These are phyloP conservation scores for Ophion costatus DNA, from an alignment of 2,888 invertebrate species.

Conservation along the genomic window DNA sequence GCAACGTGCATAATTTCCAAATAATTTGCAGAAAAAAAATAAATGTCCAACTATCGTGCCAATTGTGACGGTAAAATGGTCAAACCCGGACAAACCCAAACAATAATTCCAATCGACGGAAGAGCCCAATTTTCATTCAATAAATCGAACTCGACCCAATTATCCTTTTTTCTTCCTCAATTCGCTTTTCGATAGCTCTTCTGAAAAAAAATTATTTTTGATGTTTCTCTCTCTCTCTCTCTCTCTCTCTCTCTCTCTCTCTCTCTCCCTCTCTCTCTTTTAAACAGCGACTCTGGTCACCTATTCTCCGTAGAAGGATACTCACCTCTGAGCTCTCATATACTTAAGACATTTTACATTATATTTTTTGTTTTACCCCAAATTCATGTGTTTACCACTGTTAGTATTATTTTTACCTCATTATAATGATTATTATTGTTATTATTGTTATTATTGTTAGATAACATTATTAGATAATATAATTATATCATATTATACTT, in stretches of 20 bases:
- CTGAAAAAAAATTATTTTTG: background rate
- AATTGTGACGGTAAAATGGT: background rate
- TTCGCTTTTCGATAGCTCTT: background rate
- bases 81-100: background rate
- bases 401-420: too few relatives aligned
- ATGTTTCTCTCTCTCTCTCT: background rate
- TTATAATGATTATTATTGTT: too few relatives aligned
- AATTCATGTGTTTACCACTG: too few relatives aligned
- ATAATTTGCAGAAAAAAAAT: background rate
- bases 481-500: too few relatives aligned
- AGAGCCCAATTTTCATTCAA: background rate
- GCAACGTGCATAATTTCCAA: slow-evolving; percentile 1
- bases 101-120: background rate
- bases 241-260: background rate
- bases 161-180: background rate
- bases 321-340: too few relatives aligned
- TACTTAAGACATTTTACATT: too few relatives aligned
- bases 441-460: too few relatives aligned
- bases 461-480: too few relatives aligned
- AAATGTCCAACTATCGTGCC: background rate
- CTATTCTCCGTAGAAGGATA: too few relatives aligned
- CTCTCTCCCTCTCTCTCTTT: too few relatives aligned
- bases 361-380: too few relatives aligned
- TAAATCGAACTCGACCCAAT: background rate
- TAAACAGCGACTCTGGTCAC: too few relatives aligned